Base-by-base conservation (phyloP, 1,140 invertebrate genomes). In the Caenorhabditis latens region DNA sequence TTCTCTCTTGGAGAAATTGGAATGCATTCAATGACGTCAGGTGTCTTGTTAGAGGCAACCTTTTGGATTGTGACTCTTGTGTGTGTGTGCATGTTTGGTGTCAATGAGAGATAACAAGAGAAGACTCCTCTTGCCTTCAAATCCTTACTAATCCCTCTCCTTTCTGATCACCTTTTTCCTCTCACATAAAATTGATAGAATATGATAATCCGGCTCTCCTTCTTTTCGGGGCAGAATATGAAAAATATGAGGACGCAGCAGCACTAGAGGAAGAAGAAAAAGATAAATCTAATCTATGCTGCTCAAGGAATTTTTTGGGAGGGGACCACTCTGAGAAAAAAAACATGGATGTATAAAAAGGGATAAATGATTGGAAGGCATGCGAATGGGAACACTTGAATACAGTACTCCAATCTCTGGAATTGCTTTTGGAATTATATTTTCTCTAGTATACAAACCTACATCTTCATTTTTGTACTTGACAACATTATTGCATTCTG, bases 101-200 rank as follows among this genome's bases (percentile, higher is more conserved):
- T 32, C 32, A 32, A 32, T 32, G 32, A 32, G 32, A 32, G 32
- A 58, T 16, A 53, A 53, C 50, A 53, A 53, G 50, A 53, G 50
- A 53, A 53, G 50, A 16, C 50, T 13, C 50, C 50, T 53, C 16
- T 16, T 53, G 9, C 65, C 42, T 4, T 43, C 71, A 79, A 79
- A 79, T 79, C 71, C 71, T 50, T 48, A 50, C 71, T 79, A 79
- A 79, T 79, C 71, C 71, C 14, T 6, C n/a, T 24, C 71, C 24
- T 42, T 79, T 79, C 46, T 79, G 71, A 79, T 79, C 43, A 50
- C 46, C 8, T 32, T 32, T 32, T 32, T 32, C 32, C 32, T 79
- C 40, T 40, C 6, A 67, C 32, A 42, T 71, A 71, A 43, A 53
- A 13, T 13, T 79, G 71, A 79, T 79, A 50, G n/a, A 79, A 50